Conservation (phyloP, 2,113 vertebrate genomes). For the Tetrax tetrax region DNA sequence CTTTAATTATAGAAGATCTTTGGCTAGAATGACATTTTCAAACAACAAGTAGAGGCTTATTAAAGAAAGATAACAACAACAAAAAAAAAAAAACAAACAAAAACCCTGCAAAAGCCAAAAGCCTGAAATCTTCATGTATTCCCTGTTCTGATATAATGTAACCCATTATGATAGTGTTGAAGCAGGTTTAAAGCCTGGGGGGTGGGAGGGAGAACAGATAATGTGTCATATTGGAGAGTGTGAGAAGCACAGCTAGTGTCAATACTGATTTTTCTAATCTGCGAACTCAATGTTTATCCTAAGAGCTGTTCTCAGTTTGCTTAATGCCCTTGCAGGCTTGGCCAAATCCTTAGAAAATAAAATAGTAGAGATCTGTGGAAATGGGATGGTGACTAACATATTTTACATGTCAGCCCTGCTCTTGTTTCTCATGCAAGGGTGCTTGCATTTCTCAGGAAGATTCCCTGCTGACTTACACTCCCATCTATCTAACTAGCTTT, state of each 20-base stretch:
- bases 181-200: background rate
- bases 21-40: conserved; percentile 46
- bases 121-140: background rate
- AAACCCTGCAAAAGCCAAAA: background rate
- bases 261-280: conserved; percentile 9
- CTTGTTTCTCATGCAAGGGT: background rate
- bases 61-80: conserved; percentile 20
- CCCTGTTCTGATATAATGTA: background rate
- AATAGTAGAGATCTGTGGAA: background rate
- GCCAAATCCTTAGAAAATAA: background rate
- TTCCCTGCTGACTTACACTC: background rate
- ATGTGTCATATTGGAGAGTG: background rate
- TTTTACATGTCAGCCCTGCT: background rate
- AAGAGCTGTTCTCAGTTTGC: background rate
- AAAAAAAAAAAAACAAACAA: too few relatives aligned
- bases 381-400: background rate
- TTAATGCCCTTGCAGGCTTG: background rate
- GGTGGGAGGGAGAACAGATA: background rate
- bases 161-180: background rate
- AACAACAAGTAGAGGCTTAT: background rate
- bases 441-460: background rate
- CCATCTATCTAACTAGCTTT: background rate
- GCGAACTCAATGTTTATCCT: background rate
- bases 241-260: background rate
- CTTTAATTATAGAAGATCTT: conserved; percentile 63